A percentile compares a stretch with the other conserved stretches of the same genome.
Evolutionary conservation across 2,888 invertebrate species (phyloP).

Genomic region (Tiliacea aurago): DNA sequence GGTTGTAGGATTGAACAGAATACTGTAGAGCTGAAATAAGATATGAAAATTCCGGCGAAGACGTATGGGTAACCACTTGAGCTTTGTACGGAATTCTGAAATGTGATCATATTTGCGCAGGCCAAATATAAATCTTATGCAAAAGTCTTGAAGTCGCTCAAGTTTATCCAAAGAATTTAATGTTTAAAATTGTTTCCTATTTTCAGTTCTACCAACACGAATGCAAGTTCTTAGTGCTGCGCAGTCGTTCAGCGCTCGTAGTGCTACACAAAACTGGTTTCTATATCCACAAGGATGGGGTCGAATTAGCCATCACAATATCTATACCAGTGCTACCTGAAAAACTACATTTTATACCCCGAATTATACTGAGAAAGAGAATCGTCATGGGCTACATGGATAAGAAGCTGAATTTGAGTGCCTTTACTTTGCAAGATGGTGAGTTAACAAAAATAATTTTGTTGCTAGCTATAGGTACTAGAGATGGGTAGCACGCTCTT

Average conservation of each 20-base stretch:
- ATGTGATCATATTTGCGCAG: too few relatives aligned
- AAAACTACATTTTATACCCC: constrained; percentile 78
- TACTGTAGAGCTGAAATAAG: too few relatives aligned
- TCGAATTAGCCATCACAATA: constrained; percentile 73
- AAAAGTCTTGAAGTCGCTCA: too few relatives aligned
- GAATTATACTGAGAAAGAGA: constrained; percentile 73
- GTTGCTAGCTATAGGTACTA: too few relatives aligned
- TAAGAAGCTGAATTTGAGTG: constrained; percentile 72
- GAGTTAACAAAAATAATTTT: constrained; percentile 43
- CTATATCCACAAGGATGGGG: constrained; percentile 69
- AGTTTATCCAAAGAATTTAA: neutral
- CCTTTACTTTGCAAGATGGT: constrained; percentile 80
- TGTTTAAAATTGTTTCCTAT: neutral
- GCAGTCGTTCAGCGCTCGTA: constrained; percentile 72
- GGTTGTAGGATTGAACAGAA: too few relatives aligned
- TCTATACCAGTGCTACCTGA: constrained; percentile 63
- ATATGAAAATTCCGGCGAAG: too few relatives aligned
- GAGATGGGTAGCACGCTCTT: too few relatives aligned
- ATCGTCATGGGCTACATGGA: constrained; percentile 67
- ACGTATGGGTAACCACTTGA: too few relatives aligned
- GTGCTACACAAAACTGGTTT: constrained; percentile 79
- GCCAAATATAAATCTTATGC: too few relatives aligned
- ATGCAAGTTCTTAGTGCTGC: constrained; percentile 82
- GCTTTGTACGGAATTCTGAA: too few relatives aligned
- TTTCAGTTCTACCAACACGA: constrained; percentile 77